These are phyloP conservation scores for Phylloscopus trochilus DNA, from an alignment of 2,113 vertebrate genomes.

Conservation along the genomic window DNA sequence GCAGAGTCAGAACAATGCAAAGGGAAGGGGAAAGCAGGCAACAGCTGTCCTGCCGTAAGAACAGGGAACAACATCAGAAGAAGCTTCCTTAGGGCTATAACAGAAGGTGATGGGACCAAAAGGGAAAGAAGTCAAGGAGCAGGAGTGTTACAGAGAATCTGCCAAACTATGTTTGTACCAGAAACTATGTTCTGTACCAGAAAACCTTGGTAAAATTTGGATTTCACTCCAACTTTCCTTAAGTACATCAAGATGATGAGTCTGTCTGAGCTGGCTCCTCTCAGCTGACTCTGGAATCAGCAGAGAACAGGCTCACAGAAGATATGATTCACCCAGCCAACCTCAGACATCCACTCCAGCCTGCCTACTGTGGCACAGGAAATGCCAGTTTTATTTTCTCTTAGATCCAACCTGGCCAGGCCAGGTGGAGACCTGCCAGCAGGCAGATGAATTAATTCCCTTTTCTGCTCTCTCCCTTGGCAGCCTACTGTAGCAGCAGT, in stretches of 20 bases:
- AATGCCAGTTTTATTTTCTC: not conserved
- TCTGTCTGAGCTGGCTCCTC: not conserved
- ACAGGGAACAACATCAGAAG: not conserved
- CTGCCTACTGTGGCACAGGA: not conserved
- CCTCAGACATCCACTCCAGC: not conserved
- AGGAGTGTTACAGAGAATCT: not conserved
- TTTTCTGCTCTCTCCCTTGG: not conserved
- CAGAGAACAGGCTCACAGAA: not conserved
- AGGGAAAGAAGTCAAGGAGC: not conserved
- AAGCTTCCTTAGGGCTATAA: not conserved
- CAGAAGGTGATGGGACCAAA: not conserved
- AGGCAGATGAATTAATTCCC: conserved; percentile 1
- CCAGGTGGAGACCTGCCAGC: not conserved
- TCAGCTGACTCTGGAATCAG: not conserved
- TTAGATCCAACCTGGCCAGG: not conserved
- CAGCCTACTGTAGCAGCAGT: not conserved
- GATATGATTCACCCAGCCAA: not conserved
- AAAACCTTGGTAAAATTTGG: not conserved
- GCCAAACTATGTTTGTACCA: not conserved
- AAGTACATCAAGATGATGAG: not conserved
- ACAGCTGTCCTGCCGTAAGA: not conserved
- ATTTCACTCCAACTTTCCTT: not conserved
- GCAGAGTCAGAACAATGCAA: not conserved
- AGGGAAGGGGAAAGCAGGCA: not conserved
- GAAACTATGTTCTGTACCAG: not conserved